phyloP scores from a whole-genome alignment of 2,797 vertebrate genomes.

The Bovichtus diacanthus region DNA sequence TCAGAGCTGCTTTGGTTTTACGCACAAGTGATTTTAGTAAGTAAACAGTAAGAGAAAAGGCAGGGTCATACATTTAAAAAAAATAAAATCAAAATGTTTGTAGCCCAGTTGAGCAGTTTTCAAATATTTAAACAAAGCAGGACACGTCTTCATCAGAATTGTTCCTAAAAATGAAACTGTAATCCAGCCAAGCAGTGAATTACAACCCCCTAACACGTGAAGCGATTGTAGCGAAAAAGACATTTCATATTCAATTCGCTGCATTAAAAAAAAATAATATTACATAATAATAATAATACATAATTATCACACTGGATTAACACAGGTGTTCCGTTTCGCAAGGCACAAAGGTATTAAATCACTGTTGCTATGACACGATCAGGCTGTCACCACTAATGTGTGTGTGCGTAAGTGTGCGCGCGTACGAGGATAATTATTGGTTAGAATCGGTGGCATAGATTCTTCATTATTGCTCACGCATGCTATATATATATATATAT shows the following conservation, averaged over 20 bases:
- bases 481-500: not conserved
- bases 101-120: not conserved
- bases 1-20: conserved; percentile 20
- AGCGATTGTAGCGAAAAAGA: too few species aligned
- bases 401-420: not conserved
- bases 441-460: too few species aligned
- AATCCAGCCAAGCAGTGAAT: not conserved
- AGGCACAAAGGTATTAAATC: conserved; percentile 6
- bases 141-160: not conserved
- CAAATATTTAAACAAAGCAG: not conserved
- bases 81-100: not conserved
- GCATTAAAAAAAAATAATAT: too few species aligned
- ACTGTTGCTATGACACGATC: conserved; percentile 4
- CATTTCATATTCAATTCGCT: too few species aligned
- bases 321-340: conserved; percentile 5
- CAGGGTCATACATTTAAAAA: too few species aligned
- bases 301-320: not conserved
- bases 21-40: conserved; percentile 12
- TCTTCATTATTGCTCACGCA: not conserved
- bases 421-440: not conserved
- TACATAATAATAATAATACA: too few species aligned
- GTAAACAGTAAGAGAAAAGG: not conserved
- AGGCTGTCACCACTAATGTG: not conserved
- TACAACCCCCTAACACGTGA: not conserved
- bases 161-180: not conserved